A percentile compares a stretch with the other conserved stretches of the same genome.
These are phyloP conservation scores for Octonoba sinensis DNA, from an alignment of 2,888 invertebrate genomes.

Conservation along the genomic window DNA sequence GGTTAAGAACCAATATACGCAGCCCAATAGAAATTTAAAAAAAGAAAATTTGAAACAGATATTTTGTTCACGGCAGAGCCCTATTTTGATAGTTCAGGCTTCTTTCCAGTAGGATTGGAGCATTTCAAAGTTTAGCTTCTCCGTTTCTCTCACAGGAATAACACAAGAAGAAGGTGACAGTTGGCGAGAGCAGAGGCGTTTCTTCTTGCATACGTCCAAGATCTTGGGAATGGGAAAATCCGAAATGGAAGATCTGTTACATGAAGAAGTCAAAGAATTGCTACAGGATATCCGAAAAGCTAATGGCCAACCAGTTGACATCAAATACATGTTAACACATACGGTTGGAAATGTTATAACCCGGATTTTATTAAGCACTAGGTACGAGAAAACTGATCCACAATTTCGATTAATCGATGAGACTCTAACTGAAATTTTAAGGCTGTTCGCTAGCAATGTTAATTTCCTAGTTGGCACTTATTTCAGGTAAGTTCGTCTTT, in stretches of 20 bases:
- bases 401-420: conserved; percentile 8
- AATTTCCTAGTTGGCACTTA: not conserved
- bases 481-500: not conserved
- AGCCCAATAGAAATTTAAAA: no score
- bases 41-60: no score
- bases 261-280: conserved; percentile 27
- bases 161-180: conserved; percentile 79
- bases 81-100: no score
- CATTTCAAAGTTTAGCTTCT: no score
- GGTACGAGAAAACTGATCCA: conserved; percentile 6
- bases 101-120: no score
- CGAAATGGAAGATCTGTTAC: conserved; percentile 37
- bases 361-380: conserved; percentile 32
- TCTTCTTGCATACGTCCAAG: conserved; percentile 78
- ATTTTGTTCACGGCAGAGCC: no score
- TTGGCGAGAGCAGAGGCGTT: conserved; percentile 79
- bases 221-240: conserved; percentile 72
- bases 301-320: conserved; percentile 53
- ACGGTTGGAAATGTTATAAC: conserved; percentile 33
- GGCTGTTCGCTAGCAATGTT: not conserved
- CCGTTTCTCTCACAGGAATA: conserved; percentile 74
- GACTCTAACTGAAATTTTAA: not conserved
- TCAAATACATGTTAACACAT: conserved; percentile 75
- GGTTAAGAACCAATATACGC: no score
- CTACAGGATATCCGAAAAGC: conserved; percentile 32